These are phyloP conservation scores for Drosophila villosipedis DNA, from an alignment of 2,888 invertebrate genomes.

Conservation along the genomic window DNA sequence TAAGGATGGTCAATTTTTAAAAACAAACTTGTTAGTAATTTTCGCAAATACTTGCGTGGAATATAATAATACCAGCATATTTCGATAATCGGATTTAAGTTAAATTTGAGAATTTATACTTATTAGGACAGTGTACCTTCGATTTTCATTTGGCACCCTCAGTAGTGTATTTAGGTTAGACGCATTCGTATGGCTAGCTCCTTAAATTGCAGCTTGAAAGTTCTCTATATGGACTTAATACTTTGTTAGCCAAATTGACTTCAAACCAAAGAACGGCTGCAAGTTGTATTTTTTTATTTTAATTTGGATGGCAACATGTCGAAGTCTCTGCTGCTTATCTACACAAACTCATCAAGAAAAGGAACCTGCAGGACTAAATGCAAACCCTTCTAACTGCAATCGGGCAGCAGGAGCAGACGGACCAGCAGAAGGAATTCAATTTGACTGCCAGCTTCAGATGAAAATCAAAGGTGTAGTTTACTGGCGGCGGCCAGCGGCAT, in stretches of 20 bases:
- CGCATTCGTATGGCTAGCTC: neutral
- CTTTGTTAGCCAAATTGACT: conserved; percentile 50
- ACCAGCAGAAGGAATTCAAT: conserved; percentile 64
- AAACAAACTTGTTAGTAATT: neutral
- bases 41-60: neutral
- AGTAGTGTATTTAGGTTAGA: neutral
- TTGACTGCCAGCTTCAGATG: conserved; percentile 58
- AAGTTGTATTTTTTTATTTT: conserved; percentile 36
- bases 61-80: neutral
- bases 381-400: conserved; percentile 61
- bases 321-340: conserved; percentile 42
- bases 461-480: conserved; percentile 82
- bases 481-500: conserved; percentile 58
- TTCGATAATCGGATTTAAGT: neutral
- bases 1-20: neutral
- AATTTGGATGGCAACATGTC: conserved; percentile 37
- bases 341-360: conserved; percentile 36
- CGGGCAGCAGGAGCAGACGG: conserved; percentile 10
- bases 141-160: neutral
- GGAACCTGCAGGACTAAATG: conserved; percentile 47
- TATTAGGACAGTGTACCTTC: neutral
- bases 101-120: neutral
- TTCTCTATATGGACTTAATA: conserved; percentile 24
- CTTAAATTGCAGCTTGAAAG: neutral
- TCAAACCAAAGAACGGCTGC: conserved; percentile 61